Evolutionary conservation across 2,888 invertebrate genomes (phyloP), one percentile per base, ranked within the genome.

Genomic region (Andricus quercusramuli): DNA sequence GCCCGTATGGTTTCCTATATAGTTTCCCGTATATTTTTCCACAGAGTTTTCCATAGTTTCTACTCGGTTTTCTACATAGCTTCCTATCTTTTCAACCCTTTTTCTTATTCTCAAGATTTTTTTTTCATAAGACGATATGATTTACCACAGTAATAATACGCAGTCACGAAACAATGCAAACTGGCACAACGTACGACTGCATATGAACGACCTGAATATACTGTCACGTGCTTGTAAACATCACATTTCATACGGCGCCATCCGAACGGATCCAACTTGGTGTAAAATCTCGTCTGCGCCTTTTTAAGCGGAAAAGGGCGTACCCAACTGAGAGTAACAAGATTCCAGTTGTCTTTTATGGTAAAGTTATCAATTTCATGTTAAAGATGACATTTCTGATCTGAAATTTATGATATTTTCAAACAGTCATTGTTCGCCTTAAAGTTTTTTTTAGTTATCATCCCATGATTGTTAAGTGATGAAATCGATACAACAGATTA

Each of bases 141-240:
- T 51, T 47, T 70, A 47, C 47, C 47, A 47, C 51, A 51, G 22
- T 25, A 15, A 70, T 70, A 70, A 70, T 29, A 56, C 56, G 32
- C n/a, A 25, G 74, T 51, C 74, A 56, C 74, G 74, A 37, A 74
- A 74, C 74, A 74, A 74, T 74, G 56, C 56, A 51, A 74, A 32
- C 74, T 56, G 56, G 74, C 74, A 74, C 51, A 74, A 56, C 32
- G 56, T 56, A 74, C 25, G 56, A 74, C 74, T 74, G 74, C n/a
- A 74, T 74, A 74, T 74, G 51, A 74, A 37, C 74, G 74, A 74
- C 74, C 56, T 47, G 74, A 74, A 74, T 74, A 56, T 3, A 51
- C 32, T 74, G 56, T 51, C 56, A 74, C 74, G 56, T 74, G 74
- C 32, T 56, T 17, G 51, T 56, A 74, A 51, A 74, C 32, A 74